Conservation (phyloP, 2,797 vertebrate genomes). For the Coluber constrictor region DNA sequence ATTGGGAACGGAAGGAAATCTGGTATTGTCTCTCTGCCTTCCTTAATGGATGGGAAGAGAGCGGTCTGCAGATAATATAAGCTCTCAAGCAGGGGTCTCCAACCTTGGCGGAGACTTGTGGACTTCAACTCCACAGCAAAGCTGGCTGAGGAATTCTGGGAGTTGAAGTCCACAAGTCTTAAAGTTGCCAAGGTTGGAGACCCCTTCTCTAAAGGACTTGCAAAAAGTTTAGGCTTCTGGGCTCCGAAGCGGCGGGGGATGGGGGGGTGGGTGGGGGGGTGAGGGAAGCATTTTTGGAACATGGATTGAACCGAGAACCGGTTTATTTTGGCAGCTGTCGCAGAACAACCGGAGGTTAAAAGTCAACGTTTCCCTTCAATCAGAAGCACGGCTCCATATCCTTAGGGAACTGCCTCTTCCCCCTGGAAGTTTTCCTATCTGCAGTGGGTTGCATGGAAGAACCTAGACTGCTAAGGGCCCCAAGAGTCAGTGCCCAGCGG, state of each 20-base stretch:
- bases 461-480: background rate
- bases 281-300: background rate
- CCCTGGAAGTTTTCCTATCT: slow-evolving; percentile 29
- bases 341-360: slow-evolving; percentile 53
- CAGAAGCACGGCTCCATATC: slow-evolving; percentile 45
- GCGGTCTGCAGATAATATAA: background rate
- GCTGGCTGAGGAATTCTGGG: too few relatives aligned
- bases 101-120: too few relatives aligned
- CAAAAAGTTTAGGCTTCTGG: background rate
- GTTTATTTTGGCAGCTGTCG: slow-evolving; percentile 53
- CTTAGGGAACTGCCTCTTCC: slow-evolving; percentile 36
- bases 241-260: background rate
- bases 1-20: background rate
- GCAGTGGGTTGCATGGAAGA: slow-evolving; percentile 28
- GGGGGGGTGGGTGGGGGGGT: background rate
- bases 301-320: background rate
- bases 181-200: too few relatives aligned
- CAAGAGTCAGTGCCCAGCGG: background rate
- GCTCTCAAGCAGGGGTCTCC: background rate
- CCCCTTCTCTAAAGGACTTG: fast-evolving
- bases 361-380: slow-evolving; percentile 19
- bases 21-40: background rate
- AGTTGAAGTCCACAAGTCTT: too few relatives aligned
- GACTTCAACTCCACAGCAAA: too few relatives aligned
- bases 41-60: background rate